Evolutionary conservation across 1,140 invertebrate species (phyloP).

Genomic region (Orussus abietinus): DNA sequence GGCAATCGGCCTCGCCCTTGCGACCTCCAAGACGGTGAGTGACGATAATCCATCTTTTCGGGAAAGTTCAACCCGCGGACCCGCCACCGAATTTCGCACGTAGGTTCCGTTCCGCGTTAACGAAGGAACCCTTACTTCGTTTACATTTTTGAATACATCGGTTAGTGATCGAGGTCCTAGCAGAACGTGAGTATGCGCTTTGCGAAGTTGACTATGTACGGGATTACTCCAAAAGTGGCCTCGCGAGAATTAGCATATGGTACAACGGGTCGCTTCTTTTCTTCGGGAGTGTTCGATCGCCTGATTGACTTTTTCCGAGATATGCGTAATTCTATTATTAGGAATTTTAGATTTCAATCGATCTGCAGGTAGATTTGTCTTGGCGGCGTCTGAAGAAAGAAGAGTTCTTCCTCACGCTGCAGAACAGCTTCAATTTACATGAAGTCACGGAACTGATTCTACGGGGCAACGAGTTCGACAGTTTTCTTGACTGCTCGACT

Average conservation of each 20-base stretch:
- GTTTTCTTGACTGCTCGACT: constrained; percentile 48
- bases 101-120: background rate
- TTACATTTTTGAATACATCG: no score
- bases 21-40: constrained; percentile 17
- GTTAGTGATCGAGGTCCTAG: no score
- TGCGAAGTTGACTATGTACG: no score
- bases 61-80: background rate
- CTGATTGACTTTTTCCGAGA: no score
- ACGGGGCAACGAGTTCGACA: constrained; percentile 43
- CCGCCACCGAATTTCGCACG: background rate
- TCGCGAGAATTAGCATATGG: no score
- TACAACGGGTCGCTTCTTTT: no score
- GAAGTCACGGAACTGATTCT: constrained; percentile 41
- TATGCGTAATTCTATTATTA: no score
- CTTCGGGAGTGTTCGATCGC: no score
- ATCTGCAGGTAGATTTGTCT: constrained; percentile 42
- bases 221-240: no score
- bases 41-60: background rate
- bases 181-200: no score
- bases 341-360: background rate
- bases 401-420: constrained; percentile 41
- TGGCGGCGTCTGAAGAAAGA: constrained; percentile 35
- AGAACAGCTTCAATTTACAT: constrained; percentile 27
- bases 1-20: constrained; percentile 8
- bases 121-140: no score